Conservation (phyloP, 2,888 invertebrate species). For the Chrysotoxum bicinctum region DNA sequence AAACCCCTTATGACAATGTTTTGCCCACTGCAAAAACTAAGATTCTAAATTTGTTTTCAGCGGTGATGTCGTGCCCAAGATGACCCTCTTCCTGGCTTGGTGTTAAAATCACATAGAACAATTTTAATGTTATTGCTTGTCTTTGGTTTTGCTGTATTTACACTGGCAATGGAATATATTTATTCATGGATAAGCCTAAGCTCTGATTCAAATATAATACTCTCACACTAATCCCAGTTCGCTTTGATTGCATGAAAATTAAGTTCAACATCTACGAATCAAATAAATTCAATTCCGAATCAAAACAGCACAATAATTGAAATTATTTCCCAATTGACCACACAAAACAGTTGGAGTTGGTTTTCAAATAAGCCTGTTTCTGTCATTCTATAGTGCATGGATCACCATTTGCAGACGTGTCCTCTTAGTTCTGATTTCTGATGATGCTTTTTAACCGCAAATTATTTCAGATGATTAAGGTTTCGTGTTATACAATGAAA, state of each 20-base stretch:
- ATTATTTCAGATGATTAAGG: constrained; percentile 48
- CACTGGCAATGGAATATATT: too few species aligned
- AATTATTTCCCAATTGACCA: constrained; percentile 44
- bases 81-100: too few species aligned
- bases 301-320: background rate
- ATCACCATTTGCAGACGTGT: background rate
- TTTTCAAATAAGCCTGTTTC: constrained; percentile 33
- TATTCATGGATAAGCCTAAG: too few species aligned
- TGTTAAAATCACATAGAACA: too few species aligned
- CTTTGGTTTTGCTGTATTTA: too few species aligned
- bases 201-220: background rate
- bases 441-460: constrained; percentile 55
- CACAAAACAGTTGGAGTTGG: constrained; percentile 13
- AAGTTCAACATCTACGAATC: background rate
- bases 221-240: background rate
- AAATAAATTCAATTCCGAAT: background rate
- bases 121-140: too few species aligned
- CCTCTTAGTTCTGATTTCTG: constrained; percentile 8
- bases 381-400: constrained; percentile 15
- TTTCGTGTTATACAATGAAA: constrained; percentile 50
- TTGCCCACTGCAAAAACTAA: too few species aligned
- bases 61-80: too few species aligned
- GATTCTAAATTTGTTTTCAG: too few species aligned
- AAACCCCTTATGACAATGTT: too few species aligned
- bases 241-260: background rate